phyloP scores from a whole-genome alignment of 2,113 vertebrate genomes.

The Peromyscus leucopus region DNA sequence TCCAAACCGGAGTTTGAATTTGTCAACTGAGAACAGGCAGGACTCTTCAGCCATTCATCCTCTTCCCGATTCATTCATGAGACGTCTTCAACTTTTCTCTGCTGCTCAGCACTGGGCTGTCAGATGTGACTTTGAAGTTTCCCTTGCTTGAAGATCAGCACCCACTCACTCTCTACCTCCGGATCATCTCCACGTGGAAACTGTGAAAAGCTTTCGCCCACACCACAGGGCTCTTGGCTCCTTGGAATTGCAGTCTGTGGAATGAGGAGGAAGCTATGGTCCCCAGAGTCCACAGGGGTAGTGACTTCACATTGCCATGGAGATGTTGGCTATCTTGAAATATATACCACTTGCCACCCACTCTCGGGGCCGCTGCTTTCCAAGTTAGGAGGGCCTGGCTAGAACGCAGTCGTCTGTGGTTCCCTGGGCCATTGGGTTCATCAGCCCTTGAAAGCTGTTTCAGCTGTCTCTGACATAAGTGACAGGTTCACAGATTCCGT shows the following conservation, averaged over 20 bases:
- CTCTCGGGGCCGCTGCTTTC: neutral
- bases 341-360: neutral
- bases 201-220: conserved; percentile 27
- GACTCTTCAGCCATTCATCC: neutral
- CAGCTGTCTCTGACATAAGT: neutral
- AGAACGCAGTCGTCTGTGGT: neutral
- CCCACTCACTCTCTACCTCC: conserved; percentile 59
- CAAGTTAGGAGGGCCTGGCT: neutral
- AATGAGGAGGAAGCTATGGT: neutral
- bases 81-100: neutral
- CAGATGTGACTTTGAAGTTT: conserved; percentile 57
- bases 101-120: conserved; percentile 37
- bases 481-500: neutral
- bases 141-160: conserved; percentile 31
- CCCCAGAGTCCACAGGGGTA: neutral
- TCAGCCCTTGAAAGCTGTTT: neutral
- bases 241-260: neutral
- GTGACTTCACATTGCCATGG: neutral
- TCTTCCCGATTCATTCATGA: conserved; percentile 42
- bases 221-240: neutral
- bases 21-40: neutral
- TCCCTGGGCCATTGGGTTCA: neutral
- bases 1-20: neutral
- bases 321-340: neutral
- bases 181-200: conserved; percentile 21